Conservation (phyloP, 1,140 invertebrate species). For the Paramacrobiotus metropolitanus region DNA sequence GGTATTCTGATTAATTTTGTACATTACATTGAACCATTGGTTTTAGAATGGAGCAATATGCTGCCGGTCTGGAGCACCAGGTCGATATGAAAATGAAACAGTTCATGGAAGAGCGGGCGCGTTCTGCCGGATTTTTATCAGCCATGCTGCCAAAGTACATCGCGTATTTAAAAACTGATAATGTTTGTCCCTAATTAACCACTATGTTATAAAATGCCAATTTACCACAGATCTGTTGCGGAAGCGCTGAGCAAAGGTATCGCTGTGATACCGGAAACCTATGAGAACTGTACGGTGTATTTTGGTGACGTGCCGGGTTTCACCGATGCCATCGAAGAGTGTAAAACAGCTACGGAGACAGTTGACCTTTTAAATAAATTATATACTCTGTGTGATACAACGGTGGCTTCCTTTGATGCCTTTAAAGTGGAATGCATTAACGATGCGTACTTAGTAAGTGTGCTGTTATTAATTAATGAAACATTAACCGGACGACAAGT, state of each 20-base stretch:
- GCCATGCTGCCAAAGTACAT: background rate
- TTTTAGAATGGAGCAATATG: background rate
- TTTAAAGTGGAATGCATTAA: slow-evolving; percentile 46
- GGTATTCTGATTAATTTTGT: too few relatives aligned
- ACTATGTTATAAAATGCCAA: too few relatives aligned
- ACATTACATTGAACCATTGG: too few relatives aligned
- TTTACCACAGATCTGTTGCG: background rate
- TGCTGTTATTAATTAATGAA: too few relatives aligned
- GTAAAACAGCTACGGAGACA: slow-evolving; percentile 32
- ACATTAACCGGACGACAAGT: too few relatives aligned
- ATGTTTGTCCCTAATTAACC: background rate
- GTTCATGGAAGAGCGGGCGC: background rate
- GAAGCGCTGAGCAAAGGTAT: background rate
- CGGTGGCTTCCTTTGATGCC: slow-evolving; percentile 80
- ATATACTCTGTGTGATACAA: slow-evolving; percentile 76
- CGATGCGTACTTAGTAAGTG: slow-evolving; percentile 5
- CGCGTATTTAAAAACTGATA: background rate
- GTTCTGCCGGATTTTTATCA: background rate
- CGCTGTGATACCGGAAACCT: slow-evolving; percentile 67
- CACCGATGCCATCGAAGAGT: slow-evolving; percentile 31
- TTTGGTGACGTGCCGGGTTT: slow-evolving; percentile 98
- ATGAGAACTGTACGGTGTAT: slow-evolving; percentile 78
- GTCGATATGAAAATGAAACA: background rate
- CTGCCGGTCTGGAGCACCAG: background rate
- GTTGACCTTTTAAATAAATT: slow-evolving; percentile 85